Evolutionary conservation across 1,140 invertebrate genomes (phyloP), one percentile per base, ranked within the genome.

Genomic region (Lordiphosa clarofinis): DNA sequence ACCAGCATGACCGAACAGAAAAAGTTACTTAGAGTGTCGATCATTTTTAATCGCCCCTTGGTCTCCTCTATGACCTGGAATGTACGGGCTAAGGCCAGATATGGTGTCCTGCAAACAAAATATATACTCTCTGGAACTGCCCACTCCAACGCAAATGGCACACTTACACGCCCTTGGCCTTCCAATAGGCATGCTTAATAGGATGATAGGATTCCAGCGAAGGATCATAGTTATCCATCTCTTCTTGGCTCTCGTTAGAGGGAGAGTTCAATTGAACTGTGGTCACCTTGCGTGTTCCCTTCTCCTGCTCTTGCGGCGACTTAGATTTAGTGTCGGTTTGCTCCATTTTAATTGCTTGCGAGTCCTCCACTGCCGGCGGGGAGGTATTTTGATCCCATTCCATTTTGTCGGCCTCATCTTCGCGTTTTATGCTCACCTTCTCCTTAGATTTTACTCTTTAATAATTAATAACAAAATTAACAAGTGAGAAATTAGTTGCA

Each of bases 11-110:
- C 96, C 0, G 98, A 99, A 15, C 97, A 92, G 35, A 99, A 95
- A 88, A 96, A 99, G 89, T 99, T 99, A 43, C 94, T 93, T 12
- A 99, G 86, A 59, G 97, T 97, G 90, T 99, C 96, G 13, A 99
- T 94, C 74, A 97, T 99, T 90, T 98, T 98, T 42, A 99, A 91
- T 33, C 98, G 92, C 0, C 95, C 94, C 47, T 95, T 96, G 0
- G 94, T 95, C 9, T 92, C 93, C 90, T 99, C 98, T 48, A 99
- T 99, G 5, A 93, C 90, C 89, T 98, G 95, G 69, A 99, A 92
- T 1, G 98, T 99, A 84, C 93, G 94, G 0, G 97, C 94, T 21
- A 99, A 88, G 0, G 98, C 98, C 36, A 98, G 89, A 88, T 99
- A 99, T 0, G 98, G 98, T 33, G 98, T 94, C 68, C 95, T 96